Conservation (phyloP, 1,140 invertebrate genomes). For the Hypsibius dujardini region DNA sequence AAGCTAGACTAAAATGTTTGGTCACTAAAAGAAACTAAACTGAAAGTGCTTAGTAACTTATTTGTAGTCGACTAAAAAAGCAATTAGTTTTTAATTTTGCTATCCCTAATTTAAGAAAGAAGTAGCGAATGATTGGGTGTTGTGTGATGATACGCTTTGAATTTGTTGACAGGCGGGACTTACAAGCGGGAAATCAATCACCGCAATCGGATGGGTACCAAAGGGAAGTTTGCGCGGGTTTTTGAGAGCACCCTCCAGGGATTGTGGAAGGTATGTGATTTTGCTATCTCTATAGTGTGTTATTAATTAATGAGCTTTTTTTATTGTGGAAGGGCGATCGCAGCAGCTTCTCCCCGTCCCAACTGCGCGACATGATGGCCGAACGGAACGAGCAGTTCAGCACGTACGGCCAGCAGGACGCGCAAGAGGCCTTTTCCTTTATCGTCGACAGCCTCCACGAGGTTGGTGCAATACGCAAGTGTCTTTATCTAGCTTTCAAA, state of each 20-base stretch:
- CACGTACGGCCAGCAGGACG: conserved; percentile 40
- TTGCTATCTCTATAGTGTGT: too few relatives aligned
- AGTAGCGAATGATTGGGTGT: too few relatives aligned
- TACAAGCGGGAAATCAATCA: conserved; percentile 39
- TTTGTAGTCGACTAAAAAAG: too few relatives aligned
- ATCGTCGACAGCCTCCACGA: conserved; percentile 48
- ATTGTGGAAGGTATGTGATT: conserved; percentile 28
- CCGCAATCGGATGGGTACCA: conserved; percentile 45
- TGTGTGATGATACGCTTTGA: too few relatives aligned
- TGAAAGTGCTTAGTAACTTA: too few relatives aligned
- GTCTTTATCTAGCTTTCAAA: background rate
- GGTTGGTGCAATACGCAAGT: background rate
- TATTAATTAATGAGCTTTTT: too few relatives aligned
- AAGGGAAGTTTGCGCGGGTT: conserved; percentile 42
- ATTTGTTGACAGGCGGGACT: background rate
- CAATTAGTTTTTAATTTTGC: too few relatives aligned
- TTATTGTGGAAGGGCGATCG: conserved; percentile 38
- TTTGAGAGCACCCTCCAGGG: conserved; percentile 42
- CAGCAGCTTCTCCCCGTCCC: conserved; percentile 37
- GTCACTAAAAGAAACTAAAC: too few relatives aligned
- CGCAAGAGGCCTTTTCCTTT: conserved; percentile 45
- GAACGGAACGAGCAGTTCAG: conserved; percentile 34
- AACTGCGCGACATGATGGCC: conserved; percentile 38
- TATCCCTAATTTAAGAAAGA: too few relatives aligned
- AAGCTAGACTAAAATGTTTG: too few relatives aligned